These are phyloP conservation scores for Pseudoatta argentina DNA, from an alignment of 1,140 invertebrate genomes.

Conservation along the genomic window DNA sequence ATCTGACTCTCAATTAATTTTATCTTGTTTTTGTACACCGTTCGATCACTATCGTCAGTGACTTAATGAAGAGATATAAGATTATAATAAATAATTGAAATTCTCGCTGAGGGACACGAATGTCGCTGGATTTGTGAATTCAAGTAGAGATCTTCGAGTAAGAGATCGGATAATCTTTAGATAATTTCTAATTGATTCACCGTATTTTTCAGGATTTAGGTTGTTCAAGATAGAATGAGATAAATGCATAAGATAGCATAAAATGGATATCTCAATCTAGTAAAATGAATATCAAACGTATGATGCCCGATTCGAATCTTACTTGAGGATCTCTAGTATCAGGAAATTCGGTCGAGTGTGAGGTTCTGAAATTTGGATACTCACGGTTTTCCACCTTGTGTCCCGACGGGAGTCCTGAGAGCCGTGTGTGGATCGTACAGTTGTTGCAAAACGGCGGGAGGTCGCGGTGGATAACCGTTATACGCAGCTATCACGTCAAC, in stretches of 20 bases:
- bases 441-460: slow-evolving; percentile 83
- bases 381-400: slow-evolving; percentile 97
- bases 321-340: neutral
- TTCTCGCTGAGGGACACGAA: neutral
- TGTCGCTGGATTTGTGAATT: neutral
- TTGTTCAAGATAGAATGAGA: too few relatives aligned
- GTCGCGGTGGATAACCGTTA: slow-evolving; percentile 82
- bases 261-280: too few relatives aligned
- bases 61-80: neutral
- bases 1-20: neutral
- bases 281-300: too few relatives aligned
- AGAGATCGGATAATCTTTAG: too few relatives aligned
- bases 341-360: neutral
- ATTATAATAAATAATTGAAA: neutral
- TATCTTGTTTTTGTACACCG: neutral
- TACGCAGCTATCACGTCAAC: slow-evolving; percentile 82
- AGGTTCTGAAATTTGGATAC: slow-evolving; percentile 81
- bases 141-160: too few relatives aligned
- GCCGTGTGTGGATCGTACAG: slow-evolving; percentile 89
- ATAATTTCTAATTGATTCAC: too few relatives aligned
- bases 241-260: too few relatives aligned
- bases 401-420: slow-evolving; percentile 88
- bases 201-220: too few relatives aligned
- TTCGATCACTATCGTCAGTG: neutral
- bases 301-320: too few relatives aligned